Base-by-base conservation (phyloP, 2,797 vertebrate genomes). In the Staurois parvus region DNA sequence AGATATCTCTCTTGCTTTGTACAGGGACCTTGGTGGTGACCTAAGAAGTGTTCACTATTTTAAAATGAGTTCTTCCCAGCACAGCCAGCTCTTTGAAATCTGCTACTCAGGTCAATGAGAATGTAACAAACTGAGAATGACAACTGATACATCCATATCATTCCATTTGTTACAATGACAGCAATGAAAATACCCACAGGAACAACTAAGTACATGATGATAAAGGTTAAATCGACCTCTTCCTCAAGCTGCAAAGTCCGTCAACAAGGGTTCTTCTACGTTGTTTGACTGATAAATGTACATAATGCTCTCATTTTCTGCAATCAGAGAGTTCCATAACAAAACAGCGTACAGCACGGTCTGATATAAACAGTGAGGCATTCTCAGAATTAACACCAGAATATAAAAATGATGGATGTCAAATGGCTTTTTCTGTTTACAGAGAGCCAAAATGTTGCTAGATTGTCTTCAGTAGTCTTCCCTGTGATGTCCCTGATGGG, bases 171-270 rank as follows among this genome's bases (percentile, higher is more conserved):
- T 56, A 62, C 68, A 62, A 81, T 72, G 48, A 72, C 9, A 72
- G 69, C 42, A 62, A 72, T 42, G 30, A 70, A 28, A 81, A 59
- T 59, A 81, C 26, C 64, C 52, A 72, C 24, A 59, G 32, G 68
- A 72, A 72, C 45, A 26, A 28, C 28, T 26, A 81, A 62, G 68
- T 72, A 15, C 19, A 81, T 37, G 17, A 29, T 28, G 24, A 72
- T 24, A 70, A 29, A 81, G 79, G 67, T 72, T 72, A 81, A 26
- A 59, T 7, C 32, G 67, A 72, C 42, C 42, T 81, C 69, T 59
- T 28, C 79, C 69, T 34, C 40, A 7, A 48, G 40, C 72, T n/a
- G n/a, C n/a, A 42, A 12, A 45, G 72, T 26, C 72, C 13, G 1
- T 73, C 12, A 17, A 73, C 26, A 73, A 45, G 72, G 40, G 72